Percentiles rank a stretch among this genome's conserved stretches.
phyloP scores from a whole-genome alignment of 2,888 invertebrate species.

The Drosophila recens region DNA sequence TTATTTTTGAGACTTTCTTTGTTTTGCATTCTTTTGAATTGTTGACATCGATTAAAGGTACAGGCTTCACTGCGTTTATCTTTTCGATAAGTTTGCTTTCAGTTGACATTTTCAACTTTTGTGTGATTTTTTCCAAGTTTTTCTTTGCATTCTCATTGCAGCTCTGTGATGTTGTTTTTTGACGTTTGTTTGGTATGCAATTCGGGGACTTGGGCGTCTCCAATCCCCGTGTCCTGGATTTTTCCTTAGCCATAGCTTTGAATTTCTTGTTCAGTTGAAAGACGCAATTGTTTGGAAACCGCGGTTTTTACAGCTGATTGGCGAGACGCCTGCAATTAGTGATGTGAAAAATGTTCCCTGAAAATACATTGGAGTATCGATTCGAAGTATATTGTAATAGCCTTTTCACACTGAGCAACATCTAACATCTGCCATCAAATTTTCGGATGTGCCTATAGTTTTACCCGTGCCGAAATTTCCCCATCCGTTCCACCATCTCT shows the following conservation, averaged over 20 bases:
- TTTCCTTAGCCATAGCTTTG: neutral
- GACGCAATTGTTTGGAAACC: slow-evolving; percentile 1
- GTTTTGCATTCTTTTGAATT: neutral
- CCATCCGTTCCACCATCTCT: too few relatives aligned
- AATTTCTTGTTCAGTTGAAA: neutral
- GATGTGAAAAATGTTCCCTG: too few relatives aligned
- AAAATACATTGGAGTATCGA: neutral
- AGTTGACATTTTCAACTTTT: neutral
- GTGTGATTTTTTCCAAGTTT: neutral
- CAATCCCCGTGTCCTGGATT: neutral
- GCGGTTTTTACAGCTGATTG: neutral
- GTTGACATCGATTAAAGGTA: neutral
- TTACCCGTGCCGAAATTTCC: too few relatives aligned
- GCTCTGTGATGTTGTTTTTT: neutral
- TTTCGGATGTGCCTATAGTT: too few relatives aligned
- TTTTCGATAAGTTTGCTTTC: neutral
- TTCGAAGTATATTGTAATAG: neutral
- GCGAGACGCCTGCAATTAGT: neutral
- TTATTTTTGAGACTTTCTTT: neutral
- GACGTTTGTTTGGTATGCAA: neutral
- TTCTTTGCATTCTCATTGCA: neutral
- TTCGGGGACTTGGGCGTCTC: neutral
- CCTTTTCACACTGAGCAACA: too few relatives aligned
- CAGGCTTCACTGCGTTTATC: neutral
- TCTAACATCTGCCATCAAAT: too few relatives aligned